phyloP scores from a whole-genome alignment of 2,797 vertebrate genomes.

The Platyrinchus mystaceus region DNA sequence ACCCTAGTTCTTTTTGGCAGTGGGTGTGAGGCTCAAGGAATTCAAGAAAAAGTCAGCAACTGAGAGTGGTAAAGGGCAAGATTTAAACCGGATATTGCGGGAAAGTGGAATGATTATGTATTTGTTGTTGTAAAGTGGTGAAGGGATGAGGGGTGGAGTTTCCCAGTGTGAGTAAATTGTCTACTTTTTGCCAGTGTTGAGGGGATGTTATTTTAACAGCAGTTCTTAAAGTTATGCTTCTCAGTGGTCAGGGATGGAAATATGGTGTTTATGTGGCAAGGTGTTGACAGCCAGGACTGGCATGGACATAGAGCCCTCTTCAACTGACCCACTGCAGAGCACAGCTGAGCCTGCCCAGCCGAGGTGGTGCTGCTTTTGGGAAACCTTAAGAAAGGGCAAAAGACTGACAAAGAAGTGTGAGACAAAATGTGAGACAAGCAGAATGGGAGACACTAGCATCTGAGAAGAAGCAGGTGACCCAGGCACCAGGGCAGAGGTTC shows the following conservation, averaged over 20 bases:
- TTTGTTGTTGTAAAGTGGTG: background rate
- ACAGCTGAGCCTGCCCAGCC: background rate
- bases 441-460: background rate
- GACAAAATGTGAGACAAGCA: background rate
- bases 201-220: background rate
- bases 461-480: background rate
- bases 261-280: background rate
- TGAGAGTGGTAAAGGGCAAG: background rate
- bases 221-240: background rate
- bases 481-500: background rate
- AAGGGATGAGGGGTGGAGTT: background rate
- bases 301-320: background rate
- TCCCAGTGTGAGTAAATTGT: background rate
- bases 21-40: background rate
- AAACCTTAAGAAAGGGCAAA: background rate
- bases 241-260: background rate
- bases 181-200: background rate
- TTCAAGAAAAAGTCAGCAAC: background rate
- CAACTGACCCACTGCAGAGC: rapidly evolving
- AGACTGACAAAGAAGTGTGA: background rate
- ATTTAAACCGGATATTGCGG: background rate
- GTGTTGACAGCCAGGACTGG: no score
- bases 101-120: background rate
- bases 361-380: rapidly evolving
- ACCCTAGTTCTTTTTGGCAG: background rate